Evolutionary conservation across 2,113 vertebrate species (phyloP).

Genomic region (Podarcis raffonei): DNA sequence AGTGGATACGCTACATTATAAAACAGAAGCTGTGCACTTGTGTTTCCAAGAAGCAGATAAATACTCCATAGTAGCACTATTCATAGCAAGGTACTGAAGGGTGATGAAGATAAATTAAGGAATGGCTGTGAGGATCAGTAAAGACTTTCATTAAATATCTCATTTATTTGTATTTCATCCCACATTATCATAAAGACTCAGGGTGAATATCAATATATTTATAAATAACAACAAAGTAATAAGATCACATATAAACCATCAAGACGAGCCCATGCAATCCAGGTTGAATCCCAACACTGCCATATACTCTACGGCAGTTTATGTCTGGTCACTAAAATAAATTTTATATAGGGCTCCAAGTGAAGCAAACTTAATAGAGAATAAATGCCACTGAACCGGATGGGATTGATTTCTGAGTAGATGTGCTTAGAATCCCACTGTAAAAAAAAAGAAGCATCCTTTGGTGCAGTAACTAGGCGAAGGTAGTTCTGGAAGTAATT

Average conservation of each 20-base stretch:
- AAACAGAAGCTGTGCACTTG: slow-evolving; percentile 17
- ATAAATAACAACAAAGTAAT: not conserved
- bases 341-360: not conserved
- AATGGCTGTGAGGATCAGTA: slow-evolving; percentile 1
- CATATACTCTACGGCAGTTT: not conserved
- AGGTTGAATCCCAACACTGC: not conserved
- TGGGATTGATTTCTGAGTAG: not conserved
- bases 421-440: not conserved
- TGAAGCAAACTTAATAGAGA: not conserved
- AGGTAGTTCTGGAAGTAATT: no score
- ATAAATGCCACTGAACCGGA: not conserved
- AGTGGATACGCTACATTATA: slow-evolving; percentile 23
- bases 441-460: no score
- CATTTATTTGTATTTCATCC: not conserved
- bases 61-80: slow-evolving; percentile 30
- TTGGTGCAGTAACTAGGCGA: no score
- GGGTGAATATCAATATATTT: not conserved
- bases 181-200: not conserved
- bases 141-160: not conserved
- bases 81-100: slow-evolving; percentile 9
- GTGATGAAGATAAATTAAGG: not conserved
- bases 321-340: not conserved
- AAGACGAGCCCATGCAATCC: not conserved
- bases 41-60: slow-evolving; percentile 38
- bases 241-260: not conserved